These are phyloP conservation scores for Hylaeus volcanicus DNA, from an alignment of 1,140 invertebrate genomes.

Conservation along the genomic window DNA sequence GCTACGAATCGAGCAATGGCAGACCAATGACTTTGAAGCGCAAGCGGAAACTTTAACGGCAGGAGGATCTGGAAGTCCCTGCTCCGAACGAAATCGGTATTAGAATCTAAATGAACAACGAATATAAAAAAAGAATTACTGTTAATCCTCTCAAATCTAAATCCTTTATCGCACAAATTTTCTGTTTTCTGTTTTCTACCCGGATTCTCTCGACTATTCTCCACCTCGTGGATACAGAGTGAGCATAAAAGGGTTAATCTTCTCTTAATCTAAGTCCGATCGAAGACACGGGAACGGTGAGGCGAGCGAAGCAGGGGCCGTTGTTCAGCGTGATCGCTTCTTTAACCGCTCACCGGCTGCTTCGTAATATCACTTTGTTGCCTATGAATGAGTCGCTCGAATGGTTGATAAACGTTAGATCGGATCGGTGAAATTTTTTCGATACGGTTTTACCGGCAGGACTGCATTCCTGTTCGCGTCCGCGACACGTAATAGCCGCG, in stretches of 20 bases:
- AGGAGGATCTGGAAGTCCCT: no score
- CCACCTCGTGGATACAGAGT: no score
- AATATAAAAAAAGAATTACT: no score
- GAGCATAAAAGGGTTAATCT: neutral
- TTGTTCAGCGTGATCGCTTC: slow-evolving; percentile 28
- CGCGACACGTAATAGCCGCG: slow-evolving; percentile 51
- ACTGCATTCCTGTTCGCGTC: slow-evolving; percentile 49
- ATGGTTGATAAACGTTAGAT: slow-evolving; percentile 36
- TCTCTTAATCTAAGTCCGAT: neutral
- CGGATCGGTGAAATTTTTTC: slow-evolving; percentile 43
- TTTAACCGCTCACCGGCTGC: slow-evolving; percentile 22
- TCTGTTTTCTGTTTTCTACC: no score
- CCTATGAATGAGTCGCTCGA: slow-evolving; percentile 23
- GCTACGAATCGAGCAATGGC: neutral
- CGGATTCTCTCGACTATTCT: no score
- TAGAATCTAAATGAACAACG: no score
- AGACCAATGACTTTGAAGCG: no score
- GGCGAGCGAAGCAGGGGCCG: neutral
- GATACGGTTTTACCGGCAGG: slow-evolving; percentile 33
- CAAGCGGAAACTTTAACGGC: no score
- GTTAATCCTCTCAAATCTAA: no score
- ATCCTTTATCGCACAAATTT: no score
- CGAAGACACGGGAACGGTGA: neutral
- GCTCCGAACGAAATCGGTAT: neutral
- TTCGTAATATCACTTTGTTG: slow-evolving; percentile 39